These are phyloP conservation scores for Elephantulus edwardii DNA, from an alignment of 2,113 vertebrate species.

Conservation along the genomic window DNA sequence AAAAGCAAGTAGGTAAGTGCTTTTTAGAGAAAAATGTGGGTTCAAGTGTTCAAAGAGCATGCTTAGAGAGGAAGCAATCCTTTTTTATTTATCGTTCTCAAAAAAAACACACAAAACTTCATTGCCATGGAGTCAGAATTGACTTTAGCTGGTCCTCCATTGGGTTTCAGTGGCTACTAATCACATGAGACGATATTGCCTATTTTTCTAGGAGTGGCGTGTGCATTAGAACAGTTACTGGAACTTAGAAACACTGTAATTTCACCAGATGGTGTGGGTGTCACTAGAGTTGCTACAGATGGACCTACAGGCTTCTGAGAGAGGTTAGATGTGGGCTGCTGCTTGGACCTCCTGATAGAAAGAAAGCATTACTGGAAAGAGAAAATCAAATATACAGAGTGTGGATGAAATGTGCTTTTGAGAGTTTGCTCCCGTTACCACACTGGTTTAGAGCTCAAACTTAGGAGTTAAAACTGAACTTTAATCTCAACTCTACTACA, in stretches of 20 bases:
- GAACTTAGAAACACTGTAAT: neutral
- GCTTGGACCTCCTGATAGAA: neutral
- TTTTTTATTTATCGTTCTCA: neutral
- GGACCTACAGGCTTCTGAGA: neutral
- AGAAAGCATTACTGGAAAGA: neutral
- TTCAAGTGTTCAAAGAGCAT: neutral
- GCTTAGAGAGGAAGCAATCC: neutral
- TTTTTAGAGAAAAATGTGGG: constrained; percentile 2
- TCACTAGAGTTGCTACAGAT: neutral
- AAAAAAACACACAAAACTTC: too few relatives aligned
- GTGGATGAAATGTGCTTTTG: neutral
- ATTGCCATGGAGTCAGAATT: too few relatives aligned
- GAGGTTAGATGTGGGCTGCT: too few relatives aligned
- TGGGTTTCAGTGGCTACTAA: too few relatives aligned
- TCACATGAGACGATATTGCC: too few relatives aligned
- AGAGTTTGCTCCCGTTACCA: neutral
- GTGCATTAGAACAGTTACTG: too few relatives aligned
- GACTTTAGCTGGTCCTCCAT: too few relatives aligned
- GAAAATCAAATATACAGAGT: neutral
- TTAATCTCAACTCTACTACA: neutral
- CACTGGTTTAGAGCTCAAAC: neutral
- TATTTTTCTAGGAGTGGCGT: too few relatives aligned
- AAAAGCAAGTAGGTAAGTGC: neutral
- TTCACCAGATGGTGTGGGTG: neutral
- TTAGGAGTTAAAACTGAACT: neutral